These are phyloP conservation scores for Lasaia peninsularis DNA, from an alignment of 1,140 invertebrate species.

Conservation along the genomic window DNA sequence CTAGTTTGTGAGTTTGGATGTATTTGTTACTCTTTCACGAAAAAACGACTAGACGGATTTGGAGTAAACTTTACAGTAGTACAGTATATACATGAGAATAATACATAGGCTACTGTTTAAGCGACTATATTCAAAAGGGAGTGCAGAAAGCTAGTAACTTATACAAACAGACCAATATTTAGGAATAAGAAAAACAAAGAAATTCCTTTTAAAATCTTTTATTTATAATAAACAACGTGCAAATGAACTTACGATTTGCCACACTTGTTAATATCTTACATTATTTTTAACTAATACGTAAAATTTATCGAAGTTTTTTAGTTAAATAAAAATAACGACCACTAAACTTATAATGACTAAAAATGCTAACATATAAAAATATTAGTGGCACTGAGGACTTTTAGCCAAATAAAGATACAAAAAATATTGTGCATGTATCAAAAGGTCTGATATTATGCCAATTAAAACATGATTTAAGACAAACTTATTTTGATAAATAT, in stretches of 20 bases:
- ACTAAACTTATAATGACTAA: constrained; percentile 60
- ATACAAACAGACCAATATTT: no score
- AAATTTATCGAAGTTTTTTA: constrained; percentile 43
- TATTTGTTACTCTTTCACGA: no score
- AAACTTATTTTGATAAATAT: constrained; percentile 19
- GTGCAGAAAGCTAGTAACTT: no score
- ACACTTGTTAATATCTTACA: constrained; percentile 26
- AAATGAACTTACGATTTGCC: constrained; percentile 66
- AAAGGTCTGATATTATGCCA: constrained; percentile 11
- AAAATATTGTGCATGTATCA: constrained; percentile 14
- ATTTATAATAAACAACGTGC: constrained; percentile 73
- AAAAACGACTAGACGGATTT: no score
- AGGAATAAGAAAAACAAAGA: constrained; percentile 6
- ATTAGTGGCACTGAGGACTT: constrained; percentile 66
- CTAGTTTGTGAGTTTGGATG: no score
- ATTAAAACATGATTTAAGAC: constrained; percentile 9
- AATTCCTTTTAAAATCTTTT: constrained; percentile 57
- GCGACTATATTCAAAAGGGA: no score
- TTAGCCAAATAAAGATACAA: constrained; percentile 50
- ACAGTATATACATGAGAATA: no score
- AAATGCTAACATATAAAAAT: constrained; percentile 55
- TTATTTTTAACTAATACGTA: constrained; percentile 44
- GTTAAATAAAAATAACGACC: constrained; percentile 43
- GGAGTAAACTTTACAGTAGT: no score
- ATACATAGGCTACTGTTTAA: no score